Base-by-base conservation (phyloP, 2,888 invertebrate species). In the Torymus texanus region DNA sequence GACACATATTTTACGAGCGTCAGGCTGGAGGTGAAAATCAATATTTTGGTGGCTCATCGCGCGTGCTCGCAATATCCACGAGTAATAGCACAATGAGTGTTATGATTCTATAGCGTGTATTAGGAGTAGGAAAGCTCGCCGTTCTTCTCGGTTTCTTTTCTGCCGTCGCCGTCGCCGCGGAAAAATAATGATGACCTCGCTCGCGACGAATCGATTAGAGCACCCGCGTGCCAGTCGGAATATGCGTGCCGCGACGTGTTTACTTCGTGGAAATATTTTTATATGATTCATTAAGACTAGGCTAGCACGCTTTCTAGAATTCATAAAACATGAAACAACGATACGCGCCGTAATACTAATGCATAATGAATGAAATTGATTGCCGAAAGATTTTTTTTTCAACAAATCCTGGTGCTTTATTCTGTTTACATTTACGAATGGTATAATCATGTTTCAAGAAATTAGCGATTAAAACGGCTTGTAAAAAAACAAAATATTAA, bases 181-280 rank as follows among this genome's bases (percentile, higher is more conserved):
- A 73, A 75, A 58, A 73, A 72, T 62, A 73, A 62, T 50, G 75
- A 76, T 62, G 75, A 80, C 79, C 75, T 80, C 75, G 75, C 65
- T 63, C 14, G 70, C 61, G 63, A 66, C 41, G 41, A 80, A 80
- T 80, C 72, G 79, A 80, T 80, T 72, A 76, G 13, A 75, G 59
- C 70, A 50, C 50, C 56, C 24, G 75, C 61, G 67, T 13, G 12
- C 41, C 56, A 41, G 16, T 18, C 29, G 66, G 51, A 67, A 74
- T 68, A 68, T 78, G 73, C 73, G 67, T 78, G 73, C 51, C 24
- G 61, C 56, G 41, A 55, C 56, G 41, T 74, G 62, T 68, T 78
- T 63, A 68, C 73, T 68, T 63, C 29, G 63, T 16, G 16, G 63
- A 73, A 73, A 41, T 50, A 21, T 65, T 66, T 51, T 59, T n/a